Base-by-base conservation (phyloP, 2,888 invertebrate species). In the Tenodera sinensis region DNA sequence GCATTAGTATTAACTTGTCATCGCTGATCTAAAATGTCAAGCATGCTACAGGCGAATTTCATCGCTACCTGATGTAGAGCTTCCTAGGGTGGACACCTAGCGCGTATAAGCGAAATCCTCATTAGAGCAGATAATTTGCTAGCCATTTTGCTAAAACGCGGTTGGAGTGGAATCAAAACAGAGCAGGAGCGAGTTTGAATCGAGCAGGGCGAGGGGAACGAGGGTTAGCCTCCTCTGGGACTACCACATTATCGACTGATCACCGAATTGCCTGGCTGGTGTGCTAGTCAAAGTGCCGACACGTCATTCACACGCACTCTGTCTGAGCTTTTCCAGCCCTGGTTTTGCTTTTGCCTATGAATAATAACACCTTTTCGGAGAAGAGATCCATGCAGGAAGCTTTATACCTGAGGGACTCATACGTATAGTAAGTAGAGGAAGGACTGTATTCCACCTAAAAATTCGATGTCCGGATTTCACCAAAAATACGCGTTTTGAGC, bases 61-160 rank as follows among this genome's bases (percentile, higher is more conserved):
- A 71, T 71, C 15, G 15, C 54, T 71, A 42, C 42, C 42, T 42
- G 42, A 42, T 42, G 42, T 6, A 42, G 20, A 71, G 54, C 54
- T 25, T 71, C 54, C 25, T 71, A 71, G 54, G 20, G 54, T 42
- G 25, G 20, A 71, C 54, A 71, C 54, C 54, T 71, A 25, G 20
- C 25, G 54, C 54, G 25, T 71, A 20, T 71, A 71, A 71, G 25
- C 54, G 54, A 20, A 71, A 71, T 71, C 85, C 42, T 85, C 85
- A 85, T 85, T 25, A 85, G 47, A 47, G 47, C 34, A 85, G 85
- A 85, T 85, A 85, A 85, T 85, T 85, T 85, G 85, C 54, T 14
- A 7, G 25, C 9, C 30, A 84, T 84, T 84, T 84, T 54, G 71
- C 15, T 71, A 27, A 85, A 54, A 85, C 71, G 54, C 27, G n/a